A percentile compares a stretch with the other conserved stretches of the same genome.
phyloP scores from a whole-genome alignment of 2,797 vertebrate species.

The Morus bassanus region DNA sequence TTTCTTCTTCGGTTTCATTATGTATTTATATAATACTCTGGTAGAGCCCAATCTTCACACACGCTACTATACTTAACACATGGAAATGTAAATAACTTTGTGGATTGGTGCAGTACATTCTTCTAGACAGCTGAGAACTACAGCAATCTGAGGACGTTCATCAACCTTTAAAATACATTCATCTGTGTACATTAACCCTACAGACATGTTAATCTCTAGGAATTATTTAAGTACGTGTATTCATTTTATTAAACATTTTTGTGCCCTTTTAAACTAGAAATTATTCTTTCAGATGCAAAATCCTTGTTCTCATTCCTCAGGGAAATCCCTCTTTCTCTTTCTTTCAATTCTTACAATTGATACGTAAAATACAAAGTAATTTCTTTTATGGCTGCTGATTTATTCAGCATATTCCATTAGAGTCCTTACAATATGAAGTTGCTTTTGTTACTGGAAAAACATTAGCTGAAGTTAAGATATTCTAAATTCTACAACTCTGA shows the following conservation, averaged over 20 bases:
- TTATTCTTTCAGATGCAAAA: background rate
- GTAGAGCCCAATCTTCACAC: background rate
- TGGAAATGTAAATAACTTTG: background rate
- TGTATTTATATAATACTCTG: background rate
- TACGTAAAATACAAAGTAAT: background rate
- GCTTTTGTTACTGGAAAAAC: background rate
- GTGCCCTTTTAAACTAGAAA: background rate
- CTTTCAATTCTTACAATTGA: background rate
- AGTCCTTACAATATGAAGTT: background rate
- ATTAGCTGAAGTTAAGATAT: background rate
- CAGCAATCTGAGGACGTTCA: background rate
- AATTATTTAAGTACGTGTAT: background rate
- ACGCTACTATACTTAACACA: background rate
- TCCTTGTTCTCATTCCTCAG: background rate
- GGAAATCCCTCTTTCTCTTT: background rate
- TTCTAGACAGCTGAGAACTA: constrained; percentile 4
- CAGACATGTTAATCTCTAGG: background rate
- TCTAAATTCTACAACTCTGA: background rate
- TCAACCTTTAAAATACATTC: background rate
- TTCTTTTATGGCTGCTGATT: background rate
- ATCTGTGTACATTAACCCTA: background rate
- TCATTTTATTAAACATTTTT: background rate
- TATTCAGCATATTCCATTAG: background rate
- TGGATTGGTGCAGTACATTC: background rate
- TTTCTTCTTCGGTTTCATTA: background rate